Base-by-base conservation (phyloP, 2,797 vertebrate species). In the Neomorphus geoffroyi region DNA sequence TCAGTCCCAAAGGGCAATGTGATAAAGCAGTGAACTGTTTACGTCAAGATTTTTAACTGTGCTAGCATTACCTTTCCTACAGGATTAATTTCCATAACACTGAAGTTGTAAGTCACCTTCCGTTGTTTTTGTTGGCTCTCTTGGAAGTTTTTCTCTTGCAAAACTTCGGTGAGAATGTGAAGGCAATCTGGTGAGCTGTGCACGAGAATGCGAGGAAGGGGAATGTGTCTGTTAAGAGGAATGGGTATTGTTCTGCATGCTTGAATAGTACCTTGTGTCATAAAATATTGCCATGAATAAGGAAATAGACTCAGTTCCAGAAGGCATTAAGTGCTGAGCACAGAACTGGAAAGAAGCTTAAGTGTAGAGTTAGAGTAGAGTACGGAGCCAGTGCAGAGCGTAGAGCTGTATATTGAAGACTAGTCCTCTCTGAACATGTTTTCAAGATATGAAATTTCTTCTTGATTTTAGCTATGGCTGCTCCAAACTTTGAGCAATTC, bases 51-150 rank as follows among this genome's bases (percentile, higher is more conserved):
- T 67, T 80, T 84, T 21, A 83, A 74, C 60, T 87, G 71, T 56
- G 56, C 18, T 22, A 37, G 9, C 2, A 4, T 60, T 85, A 54
- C n/a, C 51, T 78, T 87, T 94, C 75, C 67, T 14, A 18, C 17
- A 75, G 72, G 84, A 89, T 85, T 89, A 35, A 95, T 91, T 91
- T 85, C 81, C 56, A 18, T 41, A 62, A 48, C 50, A 53, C 72
- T 70, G 72, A 33, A 80, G 57, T 72, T 77, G 19, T 56, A 92
- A 92, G 64, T 60, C 89, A 87, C 79, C 71, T 80, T 88, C 72
- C 4, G 0, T 70, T 87, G 71, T 86, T 92, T 95, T 71, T 74
- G n/a, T 93, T 91, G 91, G 75, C 71, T 26, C 10, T 82, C 23
- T 32, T 32, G 10, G 35, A 75, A 26, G 4, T 87, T 95, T 51